These are phyloP conservation scores for Orthosia gracilis DNA, from an alignment of 2,888 invertebrate genomes.

Conservation along the genomic window DNA sequence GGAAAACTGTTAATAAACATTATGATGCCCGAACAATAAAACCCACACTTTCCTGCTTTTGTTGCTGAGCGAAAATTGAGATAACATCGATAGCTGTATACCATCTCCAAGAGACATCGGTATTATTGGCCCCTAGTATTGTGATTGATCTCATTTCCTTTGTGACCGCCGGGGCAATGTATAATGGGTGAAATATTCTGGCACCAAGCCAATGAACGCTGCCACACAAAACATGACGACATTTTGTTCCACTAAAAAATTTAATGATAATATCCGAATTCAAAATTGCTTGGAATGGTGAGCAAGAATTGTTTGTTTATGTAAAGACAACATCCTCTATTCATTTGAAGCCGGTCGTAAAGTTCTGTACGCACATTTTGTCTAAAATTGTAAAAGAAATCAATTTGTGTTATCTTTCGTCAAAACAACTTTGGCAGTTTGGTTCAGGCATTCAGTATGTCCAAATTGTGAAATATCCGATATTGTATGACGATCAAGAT, in stretches of 20 bases:
- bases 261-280: conserved; percentile 65
- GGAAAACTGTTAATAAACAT: conserved; percentile 39
- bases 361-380: conserved; percentile 13
- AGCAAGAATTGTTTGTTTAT: conserved; percentile 48
- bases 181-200: conserved; percentile 84
- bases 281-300: conserved; percentile 37
- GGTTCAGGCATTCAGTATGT: neutral
- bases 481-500: neutral
- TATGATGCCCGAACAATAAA: conserved; percentile 15
- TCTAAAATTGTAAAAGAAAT: neutral
- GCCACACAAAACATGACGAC: conserved; percentile 78
- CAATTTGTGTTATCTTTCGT: neutral
- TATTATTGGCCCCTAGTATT: conserved; percentile 66
- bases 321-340: conserved; percentile 29
- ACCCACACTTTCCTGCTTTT: conserved; percentile 43
- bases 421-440: neutral
- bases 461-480: conserved; percentile 12
- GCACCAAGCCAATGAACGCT: conserved; percentile 80
- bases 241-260: conserved; percentile 74
- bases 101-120: conserved; percentile 54
- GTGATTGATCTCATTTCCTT: conserved; percentile 85
- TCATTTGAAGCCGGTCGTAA: conserved; percentile 20
- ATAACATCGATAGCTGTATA: conserved; percentile 42
- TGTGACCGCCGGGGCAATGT: conserved; percentile 78
- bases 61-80: conserved; percentile 30